Evolutionary conservation across 1,140 invertebrate genomes (phyloP), one percentile per base, ranked within the genome.

Genomic region (Scaptomyza montana): DNA sequence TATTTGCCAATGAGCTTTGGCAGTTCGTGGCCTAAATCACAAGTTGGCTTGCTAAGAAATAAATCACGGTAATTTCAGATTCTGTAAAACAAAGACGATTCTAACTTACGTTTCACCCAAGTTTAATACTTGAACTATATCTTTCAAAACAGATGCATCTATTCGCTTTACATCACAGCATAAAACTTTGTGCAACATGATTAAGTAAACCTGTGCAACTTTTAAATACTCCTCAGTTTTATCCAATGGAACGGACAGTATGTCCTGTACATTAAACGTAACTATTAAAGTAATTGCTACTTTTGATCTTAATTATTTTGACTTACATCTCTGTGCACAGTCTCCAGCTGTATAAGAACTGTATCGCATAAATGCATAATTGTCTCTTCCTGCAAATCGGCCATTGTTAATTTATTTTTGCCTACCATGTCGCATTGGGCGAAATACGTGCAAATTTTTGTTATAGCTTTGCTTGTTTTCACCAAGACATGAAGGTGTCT

Each of bases 401-500:
- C 77, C 43, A 71, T 62, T 6, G 19, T 41, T n/a, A 21, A 19
- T 5, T 53, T 21, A 49, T 13, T 0, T 4, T 60, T 12, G 4
- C 13, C 28, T 0, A 8, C 6, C 5, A 55, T 25, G n/a, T 13
- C 10, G 5, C 39, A 33, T 4, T 45, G 57, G 13, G 43, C 43
- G 50, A 68, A 89, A 28, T 87, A 68, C 3, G 46, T 25, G 36
- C 84, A 79, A 5, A 87, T 74, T 3, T 54, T 49, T 8, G 68
- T 74, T 28, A 87, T 59, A 0, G 60, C 67, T 41, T 82, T 65
- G 46, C 79, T 74, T n/a, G 78, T 82, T 33, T 65, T 63, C 0
- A 79, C 39, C 43, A 69, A 63, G 8, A 47, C 33, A 8, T 69
- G 50, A 12, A 70, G 9, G 16, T 89, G 21, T 4, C 30, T 49